Evolutionary conservation across 2,113 vertebrate species (phyloP), one percentile per base, ranked within the genome.

Genomic region (Gallinago media): DNA sequence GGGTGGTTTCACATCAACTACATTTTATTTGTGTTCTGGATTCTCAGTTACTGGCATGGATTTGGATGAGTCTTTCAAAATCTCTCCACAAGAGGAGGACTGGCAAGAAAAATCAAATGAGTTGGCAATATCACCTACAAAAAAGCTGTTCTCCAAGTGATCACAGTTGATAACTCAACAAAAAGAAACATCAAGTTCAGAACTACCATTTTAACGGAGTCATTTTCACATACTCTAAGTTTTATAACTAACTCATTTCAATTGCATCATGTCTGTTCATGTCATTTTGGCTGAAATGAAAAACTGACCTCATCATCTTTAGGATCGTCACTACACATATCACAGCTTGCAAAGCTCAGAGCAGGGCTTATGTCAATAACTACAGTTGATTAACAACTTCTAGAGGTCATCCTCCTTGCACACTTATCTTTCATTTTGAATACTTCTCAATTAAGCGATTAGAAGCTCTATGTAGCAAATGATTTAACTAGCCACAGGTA

Each of bases 211-310:
- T 93, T 67, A 74, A 44, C 0, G 4, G 25, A n/a, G 34, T 56
- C 56, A 50, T 90, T 89, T 19, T 88, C 40, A 61, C 68, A 70
- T 62, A 62, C 15, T 81, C 6, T 0, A 61, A 88, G 14, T 21
- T 90, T 91, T 86, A 85, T 32, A 83, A 47, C 19, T 79, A 82
- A 67, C 36, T 81, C 23, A 74, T 40, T 92, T 91, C 40, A 68
- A 88, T 92, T 85, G 14, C 29, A 88, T 87, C 21, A 40, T 44
- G 47, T 44, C 63, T 87, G 8, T 55, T 96, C 72, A 67, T 89
- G 31, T 56, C 47, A 54, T 61, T 95, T 96, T 85, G 76, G 74
- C 87, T 88, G 85, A 96, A 95, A 79, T 42, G 29, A 89, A 47
- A 67, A 88, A 75, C 75, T 56, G 74, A 91, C 32, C 19, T 95